phyloP scores from a whole-genome alignment of 2,113 vertebrate genomes.

The Ptilorrhoa leucosticta region DNA sequence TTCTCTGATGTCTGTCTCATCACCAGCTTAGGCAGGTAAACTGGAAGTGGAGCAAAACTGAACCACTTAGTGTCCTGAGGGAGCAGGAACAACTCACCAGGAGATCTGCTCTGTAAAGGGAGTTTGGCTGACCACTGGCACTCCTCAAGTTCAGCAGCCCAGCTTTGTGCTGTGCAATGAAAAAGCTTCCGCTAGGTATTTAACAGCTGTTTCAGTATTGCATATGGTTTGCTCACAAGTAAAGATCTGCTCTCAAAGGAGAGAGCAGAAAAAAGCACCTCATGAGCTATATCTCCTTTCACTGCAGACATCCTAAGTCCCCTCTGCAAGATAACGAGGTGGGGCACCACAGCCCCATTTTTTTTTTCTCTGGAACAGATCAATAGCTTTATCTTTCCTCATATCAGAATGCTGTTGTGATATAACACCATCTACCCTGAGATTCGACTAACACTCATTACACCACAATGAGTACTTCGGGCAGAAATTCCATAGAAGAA shows the following conservation, averaged over 20 bases:
- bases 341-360: neutral
- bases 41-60: neutral
- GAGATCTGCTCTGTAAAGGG: neutral
- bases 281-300: rapidly evolving
- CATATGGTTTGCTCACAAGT: neutral
- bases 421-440: neutral
- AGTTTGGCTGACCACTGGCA: neutral
- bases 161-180: neutral
- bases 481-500: neutral
- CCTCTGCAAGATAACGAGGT: neutral
- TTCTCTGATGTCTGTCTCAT: neutral
- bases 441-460: neutral
- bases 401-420: neutral
- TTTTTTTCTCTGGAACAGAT: neutral
- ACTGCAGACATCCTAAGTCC: neutral
- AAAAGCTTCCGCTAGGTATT: neutral
- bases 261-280: neutral
- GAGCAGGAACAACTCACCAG: neutral
- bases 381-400: neutral
- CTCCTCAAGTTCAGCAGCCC: neutral
- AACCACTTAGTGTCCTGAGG: neutral
- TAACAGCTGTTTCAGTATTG: neutral
- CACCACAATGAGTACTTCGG: neutral
- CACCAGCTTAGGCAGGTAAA: neutral
- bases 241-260: neutral